A percentile compares a stretch with the other conserved stretches of the same genome.
Evolutionary conservation across 1,140 invertebrate species (phyloP).

Genomic region (Xylocopa sonorina): DNA sequence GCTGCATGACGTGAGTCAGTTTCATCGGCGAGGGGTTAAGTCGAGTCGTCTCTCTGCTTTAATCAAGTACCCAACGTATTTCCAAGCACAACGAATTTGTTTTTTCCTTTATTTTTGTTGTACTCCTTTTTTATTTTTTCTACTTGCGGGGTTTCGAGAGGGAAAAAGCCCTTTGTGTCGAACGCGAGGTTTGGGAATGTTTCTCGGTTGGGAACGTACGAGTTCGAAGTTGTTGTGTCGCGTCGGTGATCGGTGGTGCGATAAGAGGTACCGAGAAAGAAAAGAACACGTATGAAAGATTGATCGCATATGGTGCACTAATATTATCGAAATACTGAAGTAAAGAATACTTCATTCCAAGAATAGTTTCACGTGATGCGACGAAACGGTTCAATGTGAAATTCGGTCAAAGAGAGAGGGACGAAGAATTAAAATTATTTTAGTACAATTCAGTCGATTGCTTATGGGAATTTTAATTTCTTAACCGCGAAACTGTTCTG

Average conservation of each 20-base stretch:
- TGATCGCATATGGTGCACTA: neutral
- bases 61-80: conserved; percentile 60
- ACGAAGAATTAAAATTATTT: too few relatives aligned
- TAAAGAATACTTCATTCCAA: too few relatives aligned
- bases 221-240: conserved; percentile 8
- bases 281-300: neutral
- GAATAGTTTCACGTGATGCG: too few relatives aligned
- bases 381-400: too few relatives aligned
- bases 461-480: too few relatives aligned
- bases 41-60: conserved; percentile 70
- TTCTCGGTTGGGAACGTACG: neutral
- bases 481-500: too few relatives aligned
- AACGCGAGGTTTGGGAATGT: conserved; percentile 1
- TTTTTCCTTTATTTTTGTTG: neutral
- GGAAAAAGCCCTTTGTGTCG: neutral
- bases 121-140: neutral
- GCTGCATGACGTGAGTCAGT: conserved; percentile 71
- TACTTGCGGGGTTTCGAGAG: neutral
- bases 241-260: neutral
- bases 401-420: too few relatives aligned
- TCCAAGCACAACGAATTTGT: conserved; percentile 15
- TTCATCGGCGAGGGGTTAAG: conserved; percentile 70
- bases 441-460: too few relatives aligned
- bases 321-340: too few relatives aligned
- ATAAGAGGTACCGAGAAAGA: neutral